Percentiles rank a stretch among this genome's conserved stretches.
These are phyloP conservation scores for Caloenas nicobarica DNA, from an alignment of 2,113 vertebrate species.

Conservation along the genomic window DNA sequence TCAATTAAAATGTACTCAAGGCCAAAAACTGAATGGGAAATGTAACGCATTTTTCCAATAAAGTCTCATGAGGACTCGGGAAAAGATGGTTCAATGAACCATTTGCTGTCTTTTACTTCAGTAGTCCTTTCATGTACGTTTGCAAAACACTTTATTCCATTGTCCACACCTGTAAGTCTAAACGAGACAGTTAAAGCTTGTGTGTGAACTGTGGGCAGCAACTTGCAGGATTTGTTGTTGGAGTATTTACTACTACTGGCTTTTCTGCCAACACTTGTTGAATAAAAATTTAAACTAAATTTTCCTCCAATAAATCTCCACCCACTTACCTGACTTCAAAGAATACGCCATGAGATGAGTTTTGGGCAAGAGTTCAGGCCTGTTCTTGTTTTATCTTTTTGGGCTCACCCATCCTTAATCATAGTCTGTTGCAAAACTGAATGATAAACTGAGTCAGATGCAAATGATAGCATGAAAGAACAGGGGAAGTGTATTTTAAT, in stretches of 20 bases:
- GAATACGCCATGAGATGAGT: neutral
- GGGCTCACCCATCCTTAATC: constrained; percentile 27
- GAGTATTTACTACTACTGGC: neutral
- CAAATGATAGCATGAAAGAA: constrained; percentile 29
- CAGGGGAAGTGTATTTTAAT: constrained; percentile 14
- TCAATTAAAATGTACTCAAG: neutral
- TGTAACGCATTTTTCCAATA: neutral
- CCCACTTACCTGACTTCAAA: constrained; percentile 19
- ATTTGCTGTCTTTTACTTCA: neutral
- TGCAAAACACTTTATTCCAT: neutral
- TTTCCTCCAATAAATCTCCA: constrained; percentile 13
- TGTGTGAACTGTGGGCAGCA: neutral
- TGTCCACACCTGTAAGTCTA: neutral
- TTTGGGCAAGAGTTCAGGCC: constrained; percentile 29
- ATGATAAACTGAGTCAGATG: constrained; percentile 13
- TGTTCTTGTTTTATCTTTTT: constrained; percentile 38
- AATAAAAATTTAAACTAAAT: neutral
- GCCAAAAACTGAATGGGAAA: neutral
- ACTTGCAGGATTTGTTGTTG: neutral
- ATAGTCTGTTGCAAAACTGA: neutral
- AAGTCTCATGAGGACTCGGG: neutral
- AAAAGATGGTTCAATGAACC: neutral
- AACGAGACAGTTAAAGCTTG: neutral
- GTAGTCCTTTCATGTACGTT: neutral
- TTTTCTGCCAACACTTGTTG: neutral